These are phyloP conservation scores for Rhizomys pruinosus DNA, from an alignment of 2,113 vertebrate species.

Conservation along the genomic window DNA sequence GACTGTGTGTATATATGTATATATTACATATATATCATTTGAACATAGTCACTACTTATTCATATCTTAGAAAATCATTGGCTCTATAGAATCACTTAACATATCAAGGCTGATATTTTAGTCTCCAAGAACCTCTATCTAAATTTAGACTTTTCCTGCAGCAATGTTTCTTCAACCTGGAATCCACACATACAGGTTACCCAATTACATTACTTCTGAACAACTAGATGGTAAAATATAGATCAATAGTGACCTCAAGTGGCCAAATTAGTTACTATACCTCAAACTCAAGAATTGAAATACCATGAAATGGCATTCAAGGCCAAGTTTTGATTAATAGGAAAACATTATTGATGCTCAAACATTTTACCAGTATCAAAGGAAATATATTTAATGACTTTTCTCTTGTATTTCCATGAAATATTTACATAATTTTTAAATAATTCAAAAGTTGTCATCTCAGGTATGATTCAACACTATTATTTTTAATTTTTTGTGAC, in stretches of 20 bases:
- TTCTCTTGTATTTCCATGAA: not conserved
- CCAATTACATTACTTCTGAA: slow-evolving; percentile 3
- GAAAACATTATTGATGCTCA: not conserved
- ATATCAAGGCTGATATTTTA: slow-evolving; percentile 42
- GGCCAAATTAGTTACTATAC: slow-evolving; percentile 21
- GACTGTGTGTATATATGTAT: too few species aligned
- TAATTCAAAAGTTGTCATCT: not conserved
- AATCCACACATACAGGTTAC: not conserved
- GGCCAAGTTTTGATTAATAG: not conserved
- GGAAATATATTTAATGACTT: not conserved
- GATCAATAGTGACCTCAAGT: slow-evolving; percentile 63
- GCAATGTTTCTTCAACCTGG: slow-evolving; percentile 51
- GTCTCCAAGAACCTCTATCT: slow-evolving; percentile 17
- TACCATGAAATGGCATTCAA: not conserved
- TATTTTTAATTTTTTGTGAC: not conserved
- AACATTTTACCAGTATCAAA: not conserved
- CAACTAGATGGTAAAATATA: not conserved
- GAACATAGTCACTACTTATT: slow-evolving; percentile 2
- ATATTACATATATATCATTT: too few species aligned
- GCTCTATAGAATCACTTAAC: slow-evolving; percentile 18
- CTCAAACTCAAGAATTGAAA: not conserved
- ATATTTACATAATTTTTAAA: not conserved
- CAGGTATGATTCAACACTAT: not conserved
- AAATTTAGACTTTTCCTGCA: slow-evolving; percentile 61
- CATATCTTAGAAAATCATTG: slow-evolving; percentile 42